Evolutionary conservation across 2,888 invertebrate species (phyloP), one percentile per base, ranked within the genome.

Genomic region (Celastrina argiolus): DNA sequence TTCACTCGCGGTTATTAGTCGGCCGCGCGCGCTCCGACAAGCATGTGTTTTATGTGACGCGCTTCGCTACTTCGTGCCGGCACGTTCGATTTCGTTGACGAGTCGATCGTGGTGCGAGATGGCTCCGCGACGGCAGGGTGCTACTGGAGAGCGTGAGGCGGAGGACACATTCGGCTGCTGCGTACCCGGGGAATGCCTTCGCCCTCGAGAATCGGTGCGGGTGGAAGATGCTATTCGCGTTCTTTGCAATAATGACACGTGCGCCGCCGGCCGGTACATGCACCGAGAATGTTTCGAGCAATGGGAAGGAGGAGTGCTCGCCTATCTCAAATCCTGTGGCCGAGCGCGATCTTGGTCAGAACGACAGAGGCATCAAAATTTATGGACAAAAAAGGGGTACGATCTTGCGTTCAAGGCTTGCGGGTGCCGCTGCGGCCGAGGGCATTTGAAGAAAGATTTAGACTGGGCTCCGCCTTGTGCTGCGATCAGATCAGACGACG

Each of bases 301-400:
- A 75, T 99, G 98, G 97, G 98, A 99, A 88, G 95, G 95, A 83
- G 93, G 95, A 42, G 96, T 98, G 68, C 92, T 98, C 74, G 95
- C 96, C 65, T 97, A 97, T 80, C 92, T 99, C 69, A 97, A 97
- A 84, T 95, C 96, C 41, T 97, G 97, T 88, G 97, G 98, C 64
- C 92, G 98, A 41, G 98, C 98, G 3, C 93, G 98, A 26, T 97
- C 96, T 73, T 98, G 98, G 98, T 97, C 97, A 42, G 98, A 98
- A 83, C 93, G 97, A 68, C 98, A 98, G 84, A 93, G 98, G 34
- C 94, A 96, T 76, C 98, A 98, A 90, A 98, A 98, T 87, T 90
- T 99, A 68, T 99, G 99, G 99, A 98, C 98, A 67, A 98, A 98
- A 88, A 98, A 98, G 86, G 98, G 98, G 66, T 98, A 98, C 91